Base-by-base conservation (phyloP, 2,888 invertebrate species). In the Diplolepis rosae region DNA sequence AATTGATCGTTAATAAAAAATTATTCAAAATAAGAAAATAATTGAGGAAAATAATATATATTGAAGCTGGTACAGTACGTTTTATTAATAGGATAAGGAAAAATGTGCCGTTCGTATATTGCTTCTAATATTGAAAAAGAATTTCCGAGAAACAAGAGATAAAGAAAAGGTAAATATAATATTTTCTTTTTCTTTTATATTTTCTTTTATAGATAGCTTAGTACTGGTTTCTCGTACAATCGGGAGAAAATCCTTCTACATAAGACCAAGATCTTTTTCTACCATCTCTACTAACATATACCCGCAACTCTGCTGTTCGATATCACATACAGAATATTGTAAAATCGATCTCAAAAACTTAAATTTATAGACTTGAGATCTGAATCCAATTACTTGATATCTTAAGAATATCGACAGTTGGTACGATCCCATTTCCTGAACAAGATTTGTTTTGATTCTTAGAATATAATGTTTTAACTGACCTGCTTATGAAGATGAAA, bases 291-390 rank as follows among this genome's bases (percentile, higher is more conserved):
- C 50, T 18, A 24, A 11, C 24, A 50, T 9, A 50, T 32, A 30
- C 18, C 22, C 30, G 18, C 13, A n/a, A n/a, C n/a, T n/a, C n/a
- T 54, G 30, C 18, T 54, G 13, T 30, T 11, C 30, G 22, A 18
- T 54, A 54, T 54, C 54, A 22, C n/a, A 32, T 32, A 32, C 9
- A 54, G 32, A 54, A 54, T 54, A 54, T 54, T 18, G 54, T 11
- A 15, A 18, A 30, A 32, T 13, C 30, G 18, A 18, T 32, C 7
- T 15, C 32, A 54, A 54, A 22, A 52, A 28, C 54, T 54, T 5
- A 54, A 54, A 54, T 54, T 54, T 54, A 54, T 54, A 18, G 54
- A 54, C 32, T 22, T 15, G 54, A 54, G 48, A 32, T 54, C 32
- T 32, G 30, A 30, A 54, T 30, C 54, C 54, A 54, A 54, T 54